Evolutionary conservation across 2,797 vertebrate species (phyloP).

Genomic region (Gymnoscopelus braueri): DNA sequence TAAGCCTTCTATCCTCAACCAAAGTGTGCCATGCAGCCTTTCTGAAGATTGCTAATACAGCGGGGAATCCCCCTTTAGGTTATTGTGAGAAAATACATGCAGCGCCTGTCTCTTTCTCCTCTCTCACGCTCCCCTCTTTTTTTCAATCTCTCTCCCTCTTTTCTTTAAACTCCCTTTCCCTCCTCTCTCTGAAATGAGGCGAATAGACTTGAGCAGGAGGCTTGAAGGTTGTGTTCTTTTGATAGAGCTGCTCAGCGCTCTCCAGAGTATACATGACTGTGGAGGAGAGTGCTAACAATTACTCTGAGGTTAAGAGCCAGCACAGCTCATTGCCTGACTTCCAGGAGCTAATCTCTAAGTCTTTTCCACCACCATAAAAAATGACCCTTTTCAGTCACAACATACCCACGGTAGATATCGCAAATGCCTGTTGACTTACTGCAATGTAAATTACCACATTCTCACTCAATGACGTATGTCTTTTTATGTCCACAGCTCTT

Average conservation of each 20-base stretch:
- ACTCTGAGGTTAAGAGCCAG: slow-evolving; percentile 60
- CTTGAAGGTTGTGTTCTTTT: slow-evolving; percentile 71
- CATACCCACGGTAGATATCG: too few species aligned
- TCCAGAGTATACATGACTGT: slow-evolving; percentile 66
- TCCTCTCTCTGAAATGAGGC: slow-evolving; percentile 54
- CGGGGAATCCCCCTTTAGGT: slow-evolving; percentile 61
- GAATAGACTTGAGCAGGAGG: slow-evolving; percentile 61
- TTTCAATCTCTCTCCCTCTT: slow-evolving; percentile 23
- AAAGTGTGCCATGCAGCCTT: slow-evolving; percentile 33
- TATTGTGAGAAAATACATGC: slow-evolving; percentile 58
- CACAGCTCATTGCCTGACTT: slow-evolving; percentile 55
- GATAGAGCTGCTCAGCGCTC: slow-evolving; percentile 68
- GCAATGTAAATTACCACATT: slow-evolving; percentile 34
- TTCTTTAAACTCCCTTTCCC: slow-evolving; percentile 47
- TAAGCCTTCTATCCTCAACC: slow-evolving; percentile 47
- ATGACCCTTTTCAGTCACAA: slow-evolving; percentile 6
- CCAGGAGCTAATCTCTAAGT: slow-evolving; percentile 47
- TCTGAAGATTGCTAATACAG: slow-evolving; percentile 54
- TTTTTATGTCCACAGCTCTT: slow-evolving; percentile 79
- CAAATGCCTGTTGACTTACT: neutral
- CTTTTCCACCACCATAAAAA: slow-evolving; percentile 23
- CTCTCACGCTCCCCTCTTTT: slow-evolving; percentile 23
- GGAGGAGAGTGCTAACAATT: slow-evolving; percentile 60
- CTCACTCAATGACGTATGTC: neutral
- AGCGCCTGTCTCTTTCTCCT: slow-evolving; percentile 16